Conservation (phyloP, 2,797 vertebrate genomes). For the Myotis planiceps region DNA sequence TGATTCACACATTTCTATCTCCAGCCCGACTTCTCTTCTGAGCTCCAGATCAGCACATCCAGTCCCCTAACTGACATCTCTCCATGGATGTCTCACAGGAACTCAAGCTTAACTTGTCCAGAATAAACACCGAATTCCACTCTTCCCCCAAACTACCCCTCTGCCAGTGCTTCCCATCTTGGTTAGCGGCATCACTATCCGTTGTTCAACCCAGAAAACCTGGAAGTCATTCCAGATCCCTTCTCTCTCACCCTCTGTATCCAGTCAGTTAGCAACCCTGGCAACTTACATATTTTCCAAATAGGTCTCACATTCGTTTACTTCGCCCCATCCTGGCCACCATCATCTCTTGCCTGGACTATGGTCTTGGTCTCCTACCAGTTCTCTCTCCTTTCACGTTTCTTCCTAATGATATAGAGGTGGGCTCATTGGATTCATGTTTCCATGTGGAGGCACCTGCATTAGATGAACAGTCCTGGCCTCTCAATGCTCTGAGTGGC, state of each 20-base stretch:
- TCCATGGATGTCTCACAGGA: neutral
- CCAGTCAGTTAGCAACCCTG: neutral
- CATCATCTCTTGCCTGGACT: neutral
- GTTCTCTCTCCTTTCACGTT: neutral
- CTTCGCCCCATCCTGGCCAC: neutral
- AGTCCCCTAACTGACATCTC: slow-evolving; percentile 4
- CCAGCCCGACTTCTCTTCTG: neutral
- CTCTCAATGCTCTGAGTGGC: neutral
- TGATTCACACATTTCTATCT: slow-evolving; percentile 48
- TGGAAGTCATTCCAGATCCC: neutral
- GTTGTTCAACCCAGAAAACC: neutral
- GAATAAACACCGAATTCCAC: neutral
- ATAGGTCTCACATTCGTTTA: neutral
- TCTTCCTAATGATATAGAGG: neutral
- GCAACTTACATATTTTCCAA: neutral
- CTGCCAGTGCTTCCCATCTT: neutral
- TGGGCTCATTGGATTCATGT: neutral
- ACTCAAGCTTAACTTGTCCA: neutral
- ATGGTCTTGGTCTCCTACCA: neutral
- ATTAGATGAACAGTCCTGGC: neutral
- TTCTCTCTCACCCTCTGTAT: neutral
- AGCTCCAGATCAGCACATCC: neutral
- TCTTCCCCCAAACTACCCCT: neutral
- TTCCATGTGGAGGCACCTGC: neutral
- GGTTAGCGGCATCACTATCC: neutral